These are phyloP conservation scores for Talpa occidentalis DNA, from an alignment of 2,113 vertebrate genomes.

Conservation along the genomic window DNA sequence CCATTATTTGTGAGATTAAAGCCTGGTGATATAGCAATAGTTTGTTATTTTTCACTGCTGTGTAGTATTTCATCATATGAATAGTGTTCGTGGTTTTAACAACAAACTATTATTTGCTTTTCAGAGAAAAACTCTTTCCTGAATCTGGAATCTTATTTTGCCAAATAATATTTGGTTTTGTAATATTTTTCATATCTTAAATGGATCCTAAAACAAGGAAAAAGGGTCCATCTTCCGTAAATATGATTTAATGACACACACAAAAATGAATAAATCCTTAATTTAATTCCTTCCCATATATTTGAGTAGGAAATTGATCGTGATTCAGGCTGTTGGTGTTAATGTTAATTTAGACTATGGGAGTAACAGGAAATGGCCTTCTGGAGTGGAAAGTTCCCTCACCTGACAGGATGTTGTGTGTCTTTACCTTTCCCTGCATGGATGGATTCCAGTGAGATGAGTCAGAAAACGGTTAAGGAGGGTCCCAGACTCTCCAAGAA, in stretches of 20 bases:
- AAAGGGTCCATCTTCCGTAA: background rate
- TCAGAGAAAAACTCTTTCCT: background rate
- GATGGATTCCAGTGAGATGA: constrained; percentile 70
- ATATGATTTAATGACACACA: background rate
- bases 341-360: too few species aligned
- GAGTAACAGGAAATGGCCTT: accelerated
- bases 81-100: background rate
- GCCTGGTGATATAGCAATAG: background rate
- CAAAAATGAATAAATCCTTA: background rate
- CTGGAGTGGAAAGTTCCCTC: background rate
- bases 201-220: background rate
- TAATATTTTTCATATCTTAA: background rate
- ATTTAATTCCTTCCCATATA: background rate
- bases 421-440: background rate
- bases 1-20: background rate
- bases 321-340: background rate
- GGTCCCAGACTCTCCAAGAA: constrained; percentile 81
- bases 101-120: background rate
- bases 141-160: background rate
- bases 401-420: background rate
- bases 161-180: background rate
- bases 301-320: background rate
- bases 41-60: background rate
- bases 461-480: constrained; percentile 73
- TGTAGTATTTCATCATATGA: background rate